Evolutionary conservation across 2,888 invertebrate genomes (phyloP).

Genomic region (Papilio elwesi): DNA sequence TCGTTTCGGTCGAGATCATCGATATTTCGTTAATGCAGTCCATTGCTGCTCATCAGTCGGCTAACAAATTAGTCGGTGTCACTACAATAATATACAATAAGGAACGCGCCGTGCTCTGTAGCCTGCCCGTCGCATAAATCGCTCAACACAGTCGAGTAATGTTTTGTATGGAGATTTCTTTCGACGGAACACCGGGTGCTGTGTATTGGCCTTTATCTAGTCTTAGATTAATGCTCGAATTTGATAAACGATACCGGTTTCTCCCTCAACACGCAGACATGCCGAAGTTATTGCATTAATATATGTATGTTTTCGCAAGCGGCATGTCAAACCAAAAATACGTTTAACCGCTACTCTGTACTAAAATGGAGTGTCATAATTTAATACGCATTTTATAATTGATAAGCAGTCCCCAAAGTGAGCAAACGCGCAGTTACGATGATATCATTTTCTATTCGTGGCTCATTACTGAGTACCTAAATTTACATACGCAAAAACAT

Average conservation of each 20-base stretch:
- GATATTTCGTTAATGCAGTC: constrained; percentile 39
- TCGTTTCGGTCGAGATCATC: constrained; percentile 24
- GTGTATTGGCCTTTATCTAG: constrained; percentile 80
- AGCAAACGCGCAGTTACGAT: constrained; percentile 66
- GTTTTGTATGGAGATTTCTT: constrained; percentile 85
- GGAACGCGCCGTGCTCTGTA: constrained; percentile 68
- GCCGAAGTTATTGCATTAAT: constrained; percentile 47
- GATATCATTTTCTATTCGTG: constrained; percentile 78
- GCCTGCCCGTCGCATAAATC: constrained; percentile 80
- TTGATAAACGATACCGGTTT: constrained; percentile 65
- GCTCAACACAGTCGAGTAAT: constrained; percentile 79
- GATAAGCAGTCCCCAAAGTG: constrained; percentile 54
- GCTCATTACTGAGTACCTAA: constrained; percentile 58
- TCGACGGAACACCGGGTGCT: constrained; percentile 72
- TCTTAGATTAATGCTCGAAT: constrained; percentile 78
- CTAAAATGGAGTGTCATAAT: neutral
- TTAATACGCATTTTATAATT: constrained; percentile 34
- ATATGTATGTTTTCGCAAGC: constrained; percentile 43
- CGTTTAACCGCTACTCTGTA: no score
- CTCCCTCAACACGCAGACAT: constrained; percentile 47
- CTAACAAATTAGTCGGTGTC: constrained; percentile 83
- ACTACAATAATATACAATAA: constrained; percentile 83
- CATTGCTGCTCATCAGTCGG: constrained; percentile 71
- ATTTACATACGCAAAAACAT: constrained; percentile 63
- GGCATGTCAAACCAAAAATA: constrained; percentile 14